phyloP scores from a whole-genome alignment of 1,140 invertebrate species.

The Zophobas atratus region DNA sequence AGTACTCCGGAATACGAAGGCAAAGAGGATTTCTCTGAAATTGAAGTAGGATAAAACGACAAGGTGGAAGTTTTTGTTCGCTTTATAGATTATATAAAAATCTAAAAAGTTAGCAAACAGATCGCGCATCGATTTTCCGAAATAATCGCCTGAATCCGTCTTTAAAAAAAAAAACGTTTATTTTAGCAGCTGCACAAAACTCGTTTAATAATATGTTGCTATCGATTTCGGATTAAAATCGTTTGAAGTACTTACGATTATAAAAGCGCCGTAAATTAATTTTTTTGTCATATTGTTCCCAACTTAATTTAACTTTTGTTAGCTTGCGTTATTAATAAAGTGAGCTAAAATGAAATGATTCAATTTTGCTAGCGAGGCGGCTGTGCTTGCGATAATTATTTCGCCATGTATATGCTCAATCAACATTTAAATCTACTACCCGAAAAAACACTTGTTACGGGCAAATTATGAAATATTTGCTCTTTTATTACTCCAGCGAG shows the following conservation, averaged over 20 bases:
- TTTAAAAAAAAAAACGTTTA: not conserved
- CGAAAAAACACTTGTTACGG: conserved; percentile 8
- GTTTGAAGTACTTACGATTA: conserved; percentile 17
- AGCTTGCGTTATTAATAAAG: conserved; percentile 25
- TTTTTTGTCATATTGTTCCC: conserved; percentile 22
- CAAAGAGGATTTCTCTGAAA: conserved; percentile 36
- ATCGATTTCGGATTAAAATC: conserved; percentile 23
- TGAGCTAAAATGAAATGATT: conserved; percentile 10
- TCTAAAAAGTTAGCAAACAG: conserved; percentile 14
- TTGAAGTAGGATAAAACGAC: conserved; percentile 26
- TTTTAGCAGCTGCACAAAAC: conserved; percentile 12
- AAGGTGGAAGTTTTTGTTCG: conserved; percentile 30
- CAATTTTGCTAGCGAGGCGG: not conserved
- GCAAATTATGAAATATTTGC: not conserved
- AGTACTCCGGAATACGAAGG: conserved; percentile 17
- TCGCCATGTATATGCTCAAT: not conserved
- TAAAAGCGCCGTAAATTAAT: conserved; percentile 34
- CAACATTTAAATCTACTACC: conserved; percentile 15
- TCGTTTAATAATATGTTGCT: conserved; percentile 25
- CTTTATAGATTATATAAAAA: conserved; percentile 19
- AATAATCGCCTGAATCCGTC: conserved; percentile 6
- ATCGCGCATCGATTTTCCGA: conserved; percentile 9
- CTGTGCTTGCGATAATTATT: conserved; percentile 13
- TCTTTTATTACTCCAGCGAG: not conserved
- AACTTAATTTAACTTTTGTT: conserved; percentile 42